Evolutionary conservation across 2,113 vertebrate genomes (phyloP), one percentile per base, ranked within the genome.

Genomic region (Patagioenas fasciata): DNA sequence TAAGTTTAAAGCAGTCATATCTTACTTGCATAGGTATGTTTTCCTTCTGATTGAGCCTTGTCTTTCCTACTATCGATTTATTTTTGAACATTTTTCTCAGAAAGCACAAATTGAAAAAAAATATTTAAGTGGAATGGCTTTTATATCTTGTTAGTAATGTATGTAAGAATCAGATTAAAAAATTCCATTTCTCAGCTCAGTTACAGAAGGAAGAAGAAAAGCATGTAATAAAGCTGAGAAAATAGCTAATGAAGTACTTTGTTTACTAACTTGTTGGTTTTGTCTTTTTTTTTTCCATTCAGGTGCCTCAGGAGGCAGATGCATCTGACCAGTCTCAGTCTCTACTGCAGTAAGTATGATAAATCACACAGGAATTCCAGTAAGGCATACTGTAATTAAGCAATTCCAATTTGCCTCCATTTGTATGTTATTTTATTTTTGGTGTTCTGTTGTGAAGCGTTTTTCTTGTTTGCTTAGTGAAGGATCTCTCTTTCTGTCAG

Each of bases 321-420:
- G 7, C 69, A 71, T 61, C 44, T 84, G 81, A 94, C 54, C 87
- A 85, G 62, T 98, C 90, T 94, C 95, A 96, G 78, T 86, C 65
- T 72, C 53, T 97, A 5, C 92, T 98, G 70, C 92, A 90, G 98
- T 98, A 89, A 97, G 98, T 98, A 81, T 65, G 70, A 26, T 71
- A 58, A 6, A 13, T 92, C 32, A 66, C 50, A 70, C 9, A 67
- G 65, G 71, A 85, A 38, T 89, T 93, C n/a, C 40, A 56, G 13
- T 95, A 10, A 81, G 51, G 10, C 19, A 10, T 50, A 61, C 58
- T 86, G 15, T 86, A 56, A 50, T 95, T 65, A 73, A 75, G 72
- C 38, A 56, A 34, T 73, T 67, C 16, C 4, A 1, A 36, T 85
- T 23, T 26, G 42, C 13, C 38, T 77, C 40, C 4, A 20, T 75